Evolutionary conservation across 2,888 invertebrate genomes (phyloP).

Genomic region (Ramazzottius varieornatus): DNA sequence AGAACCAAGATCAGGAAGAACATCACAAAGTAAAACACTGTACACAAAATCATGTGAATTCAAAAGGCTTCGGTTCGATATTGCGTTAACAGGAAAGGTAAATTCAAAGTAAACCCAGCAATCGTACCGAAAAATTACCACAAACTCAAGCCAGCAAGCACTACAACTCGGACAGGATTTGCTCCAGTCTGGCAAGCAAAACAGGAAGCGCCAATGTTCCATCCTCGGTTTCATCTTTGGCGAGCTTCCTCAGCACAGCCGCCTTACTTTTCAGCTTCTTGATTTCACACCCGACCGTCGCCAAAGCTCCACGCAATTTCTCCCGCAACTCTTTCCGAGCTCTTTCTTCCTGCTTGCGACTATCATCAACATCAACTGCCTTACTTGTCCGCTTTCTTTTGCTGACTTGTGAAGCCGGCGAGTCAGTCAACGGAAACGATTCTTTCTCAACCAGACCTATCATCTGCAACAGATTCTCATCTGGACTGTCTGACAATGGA

Average conservation of each 20-base stretch:
- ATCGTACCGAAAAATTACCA: background rate
- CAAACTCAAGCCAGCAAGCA: background rate
- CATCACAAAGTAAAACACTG: too few relatives aligned
- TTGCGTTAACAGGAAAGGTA: too few relatives aligned
- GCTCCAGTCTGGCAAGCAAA: background rate
- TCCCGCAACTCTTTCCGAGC: background rate
- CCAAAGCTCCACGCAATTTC: background rate
- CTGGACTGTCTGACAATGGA: too few relatives aligned
- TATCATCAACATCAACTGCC: background rate
- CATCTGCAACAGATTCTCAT: background rate
- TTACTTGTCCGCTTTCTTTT: too few relatives aligned
- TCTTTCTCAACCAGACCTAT: background rate
- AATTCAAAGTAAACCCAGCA: background rate
- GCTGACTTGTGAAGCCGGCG: too few relatives aligned
- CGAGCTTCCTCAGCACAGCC: background rate
- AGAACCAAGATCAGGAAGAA: too few relatives aligned
- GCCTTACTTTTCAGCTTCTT: background rate
- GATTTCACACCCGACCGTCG: background rate
- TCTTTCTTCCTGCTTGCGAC: background rate
- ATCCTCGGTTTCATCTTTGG: background rate
- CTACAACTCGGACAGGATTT: background rate
- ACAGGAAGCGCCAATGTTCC: background rate
- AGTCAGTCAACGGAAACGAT: background rate
- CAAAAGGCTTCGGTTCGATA: too few relatives aligned
- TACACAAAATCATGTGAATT: too few relatives aligned